phyloP scores from a whole-genome alignment of 2,888 invertebrate genomes.

The Cybosia mesomella region DNA sequence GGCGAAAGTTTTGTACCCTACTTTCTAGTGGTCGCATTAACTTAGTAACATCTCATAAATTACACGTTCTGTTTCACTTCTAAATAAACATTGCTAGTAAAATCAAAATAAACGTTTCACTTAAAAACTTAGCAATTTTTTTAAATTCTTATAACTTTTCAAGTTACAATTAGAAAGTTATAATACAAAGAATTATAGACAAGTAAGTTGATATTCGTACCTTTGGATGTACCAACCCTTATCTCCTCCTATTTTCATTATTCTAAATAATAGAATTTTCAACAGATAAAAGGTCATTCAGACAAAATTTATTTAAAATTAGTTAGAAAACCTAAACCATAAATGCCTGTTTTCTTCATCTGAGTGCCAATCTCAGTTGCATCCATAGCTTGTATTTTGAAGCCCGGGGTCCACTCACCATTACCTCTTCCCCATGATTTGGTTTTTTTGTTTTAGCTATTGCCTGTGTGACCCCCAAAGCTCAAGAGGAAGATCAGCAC shows the following conservation, averaged over 20 bases:
- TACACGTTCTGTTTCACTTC: conserved; percentile 29
- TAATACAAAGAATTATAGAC: background rate
- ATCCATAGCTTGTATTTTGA: too few relatives aligned
- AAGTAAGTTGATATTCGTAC: background rate
- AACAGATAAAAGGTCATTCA: background rate
- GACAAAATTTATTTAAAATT: background rate
- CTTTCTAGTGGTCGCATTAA: conserved; percentile 53
- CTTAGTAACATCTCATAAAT: conserved; percentile 24
- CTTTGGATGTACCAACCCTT: background rate
- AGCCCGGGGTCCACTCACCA: too few relatives aligned
- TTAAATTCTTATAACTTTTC: background rate
- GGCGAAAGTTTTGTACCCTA: conserved; percentile 57
- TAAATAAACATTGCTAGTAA: background rate
- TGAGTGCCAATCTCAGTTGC: too few relatives aligned
- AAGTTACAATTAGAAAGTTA: background rate
- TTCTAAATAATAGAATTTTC: background rate
- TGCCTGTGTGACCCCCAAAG: too few relatives aligned
- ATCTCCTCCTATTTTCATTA: background rate
- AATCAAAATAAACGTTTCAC: background rate
- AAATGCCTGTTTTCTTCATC: too few relatives aligned
- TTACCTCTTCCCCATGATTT: too few relatives aligned
- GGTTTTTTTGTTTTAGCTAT: too few relatives aligned
- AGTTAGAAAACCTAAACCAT: too few relatives aligned
- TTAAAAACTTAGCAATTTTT: background rate
- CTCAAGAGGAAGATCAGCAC: too few relatives aligned